Base-by-base conservation (phyloP, 2,888 invertebrate species). In the Pheosia tremula region DNA sequence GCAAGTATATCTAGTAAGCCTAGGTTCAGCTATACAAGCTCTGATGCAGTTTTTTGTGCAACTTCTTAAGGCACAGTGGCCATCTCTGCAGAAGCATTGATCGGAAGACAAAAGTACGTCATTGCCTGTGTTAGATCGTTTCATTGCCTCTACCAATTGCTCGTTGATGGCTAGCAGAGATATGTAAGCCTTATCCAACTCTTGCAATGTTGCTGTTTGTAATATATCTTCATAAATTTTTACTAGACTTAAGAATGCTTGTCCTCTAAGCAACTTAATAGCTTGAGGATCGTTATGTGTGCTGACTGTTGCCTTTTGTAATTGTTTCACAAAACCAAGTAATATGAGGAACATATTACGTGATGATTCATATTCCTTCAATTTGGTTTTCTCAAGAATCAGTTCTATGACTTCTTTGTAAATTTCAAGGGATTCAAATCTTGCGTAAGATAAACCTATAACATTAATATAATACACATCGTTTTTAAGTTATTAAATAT, bases 51-150 rank as follows among this genome's bases (percentile, higher is more conserved):
- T 64, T 37, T 73, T 76, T 0, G 85, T 73, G 67, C 93, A 93
- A 3, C 71, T 68, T 2, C 74, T 65, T 43, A 80, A 58, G n/a
- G 75, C 78, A 67, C 92, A 93, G 36, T 71, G 66, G 5, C 72
- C 74, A 10, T 73, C 75, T 63, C 76, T 77, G 59, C 93, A 93
- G 37, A 77, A 74, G 69, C 93, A 92, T 1, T 75, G 80, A 9
- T 82, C 74, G 0, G 77, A 41, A 2, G 80, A 58, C 54, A 85
- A 68, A 2, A 85, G 63, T 62, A 72, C 85, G 5, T 75, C 80
- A 62, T 91, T 92, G 0, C 90, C 93, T 4, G 83, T 83, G 49
- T 85, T 73, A 0, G 89, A 84, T 11, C 56, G 70, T 70, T 90
- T 92, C 66, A 93, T 69, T 11, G 88, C 89, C 38, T 61, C 63